Evolutionary conservation across 2,113 vertebrate species (phyloP), one percentile per base, ranked within the genome.

Genomic region (Mionectes macconnelli): DNA sequence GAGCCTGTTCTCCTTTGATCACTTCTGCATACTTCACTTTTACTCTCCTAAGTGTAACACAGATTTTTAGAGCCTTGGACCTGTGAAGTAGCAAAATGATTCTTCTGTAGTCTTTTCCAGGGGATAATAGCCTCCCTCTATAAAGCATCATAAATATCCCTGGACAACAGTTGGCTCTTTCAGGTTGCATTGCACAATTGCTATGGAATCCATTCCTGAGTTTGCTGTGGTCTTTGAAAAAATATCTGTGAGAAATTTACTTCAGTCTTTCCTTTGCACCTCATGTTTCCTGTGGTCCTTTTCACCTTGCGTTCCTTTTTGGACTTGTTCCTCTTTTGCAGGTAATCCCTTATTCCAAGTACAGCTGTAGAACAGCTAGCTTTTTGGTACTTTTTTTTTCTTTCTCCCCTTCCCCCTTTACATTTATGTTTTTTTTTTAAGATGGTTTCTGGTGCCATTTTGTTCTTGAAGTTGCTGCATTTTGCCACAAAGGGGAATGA

Each of bases 21-120:
- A 97, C 92, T 97, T 97, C 96, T 97, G 97, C 95, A 96, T 97
- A 96, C 89, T 96, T 97, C 96, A 96, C 94, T 95, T 95, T 96
- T 94, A 96, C 90, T 94, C 85, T 94, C 63, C 60, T 92, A 89
- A 94, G 85, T 62, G 87, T 87, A 96, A 87, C 85, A 92, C 83
- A 75, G 86, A 85, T 95, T 95, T 93, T 95, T 93, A 93, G 92
- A 93, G 90, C 78, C 80, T 77, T 88, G 87, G 93, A 96, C 63
- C 70, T 52, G 45, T 64, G 92, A 92, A 93, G 89, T 76, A 96
- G 85, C 93, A 95, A 95, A 96, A 96, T 80, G 89, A 89, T 94
- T 94, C 87, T 96, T 94, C 85, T 94, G 76, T 92, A 83, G 88
- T 40, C 84, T 47, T 72, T 95, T 97, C 84, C 84, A 89, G 78